Evolutionary conservation across 2,113 vertebrate genomes (phyloP).

Genomic region (Alouatta palliata): DNA sequence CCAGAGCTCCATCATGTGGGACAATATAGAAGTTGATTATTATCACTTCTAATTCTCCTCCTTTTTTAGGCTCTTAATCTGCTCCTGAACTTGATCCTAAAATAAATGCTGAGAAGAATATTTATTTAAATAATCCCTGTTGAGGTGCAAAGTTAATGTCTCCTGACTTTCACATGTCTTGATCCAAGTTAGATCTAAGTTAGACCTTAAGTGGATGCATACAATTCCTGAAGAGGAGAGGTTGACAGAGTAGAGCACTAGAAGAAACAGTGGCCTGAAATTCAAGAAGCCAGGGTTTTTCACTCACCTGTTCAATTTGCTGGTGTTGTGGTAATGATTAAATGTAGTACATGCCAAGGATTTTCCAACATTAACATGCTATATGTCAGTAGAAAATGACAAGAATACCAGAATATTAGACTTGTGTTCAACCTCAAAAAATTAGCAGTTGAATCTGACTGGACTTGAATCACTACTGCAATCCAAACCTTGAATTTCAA

Average conservation of each 20-base stretch:
- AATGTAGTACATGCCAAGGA: neutral
- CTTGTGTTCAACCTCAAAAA: neutral
- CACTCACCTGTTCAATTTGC: neutral
- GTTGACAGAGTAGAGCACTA: neutral
- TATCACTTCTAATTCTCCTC: neutral
- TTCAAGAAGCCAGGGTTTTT: neutral
- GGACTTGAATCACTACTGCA: neutral
- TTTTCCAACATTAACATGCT: neutral
- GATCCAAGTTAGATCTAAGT: neutral
- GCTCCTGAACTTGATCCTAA: neutral
- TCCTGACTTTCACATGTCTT: neutral
- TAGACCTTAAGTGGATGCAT: neutral
- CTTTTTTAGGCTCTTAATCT: neutral
- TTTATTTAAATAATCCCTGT: slow-evolving; percentile 2
- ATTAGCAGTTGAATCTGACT: neutral
- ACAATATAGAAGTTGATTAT: neutral
- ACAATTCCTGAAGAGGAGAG: neutral
- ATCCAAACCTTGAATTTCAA: neutral
- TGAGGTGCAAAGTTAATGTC: neutral
- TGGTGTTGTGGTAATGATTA: neutral
- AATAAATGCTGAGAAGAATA: neutral
- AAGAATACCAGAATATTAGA: neutral
- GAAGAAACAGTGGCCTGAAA: neutral
- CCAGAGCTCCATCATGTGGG: neutral
- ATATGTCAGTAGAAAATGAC: neutral